Evolutionary conservation across 2,797 vertebrate species (phyloP), one percentile per base, ranked within the genome.

Genomic region (Epinephelus malabaricus): DNA sequence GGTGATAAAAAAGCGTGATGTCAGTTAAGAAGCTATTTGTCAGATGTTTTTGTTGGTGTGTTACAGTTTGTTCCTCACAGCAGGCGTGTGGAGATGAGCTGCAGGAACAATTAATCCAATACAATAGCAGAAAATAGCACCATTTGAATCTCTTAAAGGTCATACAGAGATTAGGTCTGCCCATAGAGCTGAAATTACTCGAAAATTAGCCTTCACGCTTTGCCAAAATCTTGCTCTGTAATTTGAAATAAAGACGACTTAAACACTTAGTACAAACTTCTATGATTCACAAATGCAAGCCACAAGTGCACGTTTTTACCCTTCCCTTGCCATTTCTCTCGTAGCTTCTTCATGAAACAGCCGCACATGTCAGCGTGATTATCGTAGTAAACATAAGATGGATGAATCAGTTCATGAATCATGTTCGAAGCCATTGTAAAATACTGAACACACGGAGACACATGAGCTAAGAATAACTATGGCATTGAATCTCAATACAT

Each of bases 381-480:
- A 10, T 62, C 27, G 45, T 5, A 23, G 12, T 9, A 19, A 68
- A 66, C 55, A 51, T 21, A 5, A 71, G 40, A 23, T 25, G 19
- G 43, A 56, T 34, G 3, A 30, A 54, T 54, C 13, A 25, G 23
- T 53, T 77, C 4, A 40, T 63, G 21, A 58, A 50, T 77, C 40
- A 73, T 14, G 17, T 79, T 64, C 65, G 51, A 71, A 66, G 58
- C 7, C 46, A 40, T 59, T 67, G 70, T 59, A 65, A 85, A 70
- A 73, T 50, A 62, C 18, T 43, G 3, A 79, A 64, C 46, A 15
- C 13, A 38, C 23, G 27, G 27, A 76, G 78, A 78, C 47, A 73
- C 47, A 40, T 10, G 2, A 69, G 70, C 70, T 86, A 82, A 85
- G 70, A 85, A 83, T 79, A 87, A 74, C 69, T 49, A n/a, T n/a